phyloP scores from a whole-genome alignment of 2,888 invertebrate species.

The Stenoptilia bipunctidactyla region DNA sequence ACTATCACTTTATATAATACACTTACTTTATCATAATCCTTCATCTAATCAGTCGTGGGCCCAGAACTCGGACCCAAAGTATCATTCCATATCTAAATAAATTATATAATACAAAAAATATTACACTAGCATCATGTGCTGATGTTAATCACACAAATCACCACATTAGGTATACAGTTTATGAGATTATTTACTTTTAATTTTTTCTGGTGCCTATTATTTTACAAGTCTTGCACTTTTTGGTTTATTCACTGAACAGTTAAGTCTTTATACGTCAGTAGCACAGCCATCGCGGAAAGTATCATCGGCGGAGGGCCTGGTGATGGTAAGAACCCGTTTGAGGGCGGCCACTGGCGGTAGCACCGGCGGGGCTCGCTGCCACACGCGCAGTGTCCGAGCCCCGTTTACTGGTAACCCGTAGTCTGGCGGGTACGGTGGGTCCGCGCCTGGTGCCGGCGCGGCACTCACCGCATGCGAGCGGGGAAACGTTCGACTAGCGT shows the following conservation, averaged over 20 bases:
- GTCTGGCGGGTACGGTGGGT: conserved; percentile 78
- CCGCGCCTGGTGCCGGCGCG: conserved; percentile 66
- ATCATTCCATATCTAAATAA: conserved; percentile 65
- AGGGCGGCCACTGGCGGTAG: conserved; percentile 87
- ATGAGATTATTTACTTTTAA: conserved; percentile 43
- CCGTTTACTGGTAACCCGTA: conserved; percentile 80
- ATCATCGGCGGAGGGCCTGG: conserved; percentile 89
- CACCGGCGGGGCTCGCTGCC: conserved; percentile 90
- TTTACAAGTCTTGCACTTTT: not conserved
- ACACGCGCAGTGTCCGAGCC: conserved; percentile 86
- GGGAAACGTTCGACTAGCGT: conserved; percentile 74
- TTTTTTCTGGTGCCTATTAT: conserved; percentile 23
- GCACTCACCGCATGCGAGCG: conserved; percentile 52
- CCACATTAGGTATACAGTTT: conserved; percentile 18
- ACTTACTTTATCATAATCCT: conserved; percentile 43
- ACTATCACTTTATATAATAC: conserved; percentile 60
- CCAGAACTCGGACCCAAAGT: conserved; percentile 59
- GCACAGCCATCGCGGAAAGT: conserved; percentile 94
- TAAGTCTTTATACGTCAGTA: conserved; percentile 86
- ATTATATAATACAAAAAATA: conserved; percentile 70
- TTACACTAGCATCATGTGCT: conserved; percentile 51
- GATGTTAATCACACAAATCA: conserved; percentile 37
- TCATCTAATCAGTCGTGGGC: conserved; percentile 69
- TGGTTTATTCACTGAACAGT: conserved; percentile 13
- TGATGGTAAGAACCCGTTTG: conserved; percentile 86